Evolutionary conservation across 2,797 vertebrate genomes (phyloP), one percentile per base, ranked within the genome.

Genomic region (Pantherophis vulpinus): DNA sequence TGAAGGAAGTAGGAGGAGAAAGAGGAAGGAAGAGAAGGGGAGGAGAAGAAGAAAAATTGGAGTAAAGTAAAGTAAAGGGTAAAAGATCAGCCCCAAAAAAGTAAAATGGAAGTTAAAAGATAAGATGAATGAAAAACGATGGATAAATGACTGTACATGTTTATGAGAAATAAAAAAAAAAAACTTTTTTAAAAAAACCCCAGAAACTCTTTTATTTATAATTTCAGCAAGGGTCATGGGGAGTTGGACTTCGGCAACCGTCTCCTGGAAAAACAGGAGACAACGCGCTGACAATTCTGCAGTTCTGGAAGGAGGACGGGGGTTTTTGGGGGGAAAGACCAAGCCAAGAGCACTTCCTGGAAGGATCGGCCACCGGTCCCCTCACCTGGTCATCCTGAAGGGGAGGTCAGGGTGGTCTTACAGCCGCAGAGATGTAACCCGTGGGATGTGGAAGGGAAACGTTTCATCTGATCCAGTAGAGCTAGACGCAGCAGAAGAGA

Each of bases 361-460:
- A 3, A 54, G 18, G 27, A 37, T 8, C 1, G 9, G 14, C 56
- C 12, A 2, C 11, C 0, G 10, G 8, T 32, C 59, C 42, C 90
- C 54, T 93, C 87, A 87, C 93, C 93, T 87, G 87, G 86, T 54
- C 27, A 89, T 27, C 42, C 18, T n/a, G 29, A 23, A 2, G 1
- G 9, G n/a, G 2, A 0, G 2, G 12, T 6, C 61, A 13, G 61
- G 63, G 23, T 25, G 11, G 11, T 59, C 88, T 95, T 97, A 98
- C n/a, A 98, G 95, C 94, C 97, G 97, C 94, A 98, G 96, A 0
- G 98, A 97, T 0, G 97, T 98, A 89, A 98, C 98, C 0, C 98
- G 97, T 83, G 98, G 98, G 79, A 98, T 97, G 93, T 97, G 97
- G 97, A 98, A 98, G 66, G 98, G 97, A 93, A 97, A 98, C 1